These are phyloP conservation scores for Pampus argenteus DNA, from an alignment of 2,797 vertebrate species.

Conservation along the genomic window DNA sequence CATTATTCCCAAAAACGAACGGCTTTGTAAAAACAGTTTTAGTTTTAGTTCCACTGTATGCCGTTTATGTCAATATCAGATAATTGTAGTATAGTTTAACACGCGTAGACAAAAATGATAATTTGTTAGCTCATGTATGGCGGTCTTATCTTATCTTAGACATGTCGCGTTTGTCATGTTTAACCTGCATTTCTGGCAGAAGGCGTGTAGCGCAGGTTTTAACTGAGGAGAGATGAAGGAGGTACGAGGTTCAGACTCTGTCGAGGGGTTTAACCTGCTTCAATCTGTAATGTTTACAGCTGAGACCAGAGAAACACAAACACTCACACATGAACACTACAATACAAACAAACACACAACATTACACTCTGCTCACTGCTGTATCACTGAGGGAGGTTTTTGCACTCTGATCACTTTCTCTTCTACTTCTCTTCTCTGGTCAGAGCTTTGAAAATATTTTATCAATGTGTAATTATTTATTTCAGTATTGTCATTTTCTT, in stretches of 20 bases:
- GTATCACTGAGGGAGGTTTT: constrained; percentile 1
- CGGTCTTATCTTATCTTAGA: constrained; percentile 78
- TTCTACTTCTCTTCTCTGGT: constrained; percentile 20
- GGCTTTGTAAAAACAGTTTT: constrained; percentile 73
- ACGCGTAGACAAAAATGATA: constrained; percentile 78
- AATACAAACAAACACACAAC: constrained; percentile 7
- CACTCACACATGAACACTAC: constrained; percentile 8
- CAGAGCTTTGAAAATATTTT: constrained; percentile 52
- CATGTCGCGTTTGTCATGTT: constrained; percentile 77
- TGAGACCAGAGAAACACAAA: constrained; percentile 75
- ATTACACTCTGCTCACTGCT: constrained; percentile 36
- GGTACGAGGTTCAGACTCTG: constrained; percentile 33
- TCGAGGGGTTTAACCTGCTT: constrained; percentile 43
- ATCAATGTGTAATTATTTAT: constrained; percentile 65
- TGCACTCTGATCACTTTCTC: constrained; percentile 38
- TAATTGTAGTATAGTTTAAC: constrained; percentile 74
- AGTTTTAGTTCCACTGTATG: constrained; percentile 64
- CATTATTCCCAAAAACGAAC: constrained; percentile 74
- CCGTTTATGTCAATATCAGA: constrained; percentile 80
- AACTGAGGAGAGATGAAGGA: constrained; percentile 33
- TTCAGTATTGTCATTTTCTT: constrained; percentile 72
- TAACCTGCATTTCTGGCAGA: constrained; percentile 77
- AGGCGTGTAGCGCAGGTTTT: constrained; percentile 75
- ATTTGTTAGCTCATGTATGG: constrained; percentile 77
- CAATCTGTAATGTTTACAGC: constrained; percentile 82